phyloP scores from a whole-genome alignment of 1,140 invertebrate species.

The Linepithema humile region DNA sequence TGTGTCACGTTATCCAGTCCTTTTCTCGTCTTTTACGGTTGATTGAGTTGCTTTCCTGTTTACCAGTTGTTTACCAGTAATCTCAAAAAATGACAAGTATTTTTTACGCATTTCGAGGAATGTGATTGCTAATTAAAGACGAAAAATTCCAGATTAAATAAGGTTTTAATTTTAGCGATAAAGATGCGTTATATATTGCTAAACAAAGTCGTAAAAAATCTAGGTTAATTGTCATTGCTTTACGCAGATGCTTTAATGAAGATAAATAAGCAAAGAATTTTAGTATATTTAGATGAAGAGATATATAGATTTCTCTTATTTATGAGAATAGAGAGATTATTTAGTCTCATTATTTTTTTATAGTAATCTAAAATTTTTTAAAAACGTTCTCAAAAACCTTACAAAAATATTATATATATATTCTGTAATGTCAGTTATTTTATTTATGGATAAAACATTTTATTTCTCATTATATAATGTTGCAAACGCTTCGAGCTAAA shows the following conservation, averaged over 20 bases:
- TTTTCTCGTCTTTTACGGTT: background rate
- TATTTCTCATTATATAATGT: background rate
- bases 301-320: background rate
- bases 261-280: background rate
- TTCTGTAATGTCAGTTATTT: background rate
- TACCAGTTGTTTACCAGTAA: too few species aligned
- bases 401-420: background rate
- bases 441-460: background rate
- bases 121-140: background rate
- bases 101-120: background rate
- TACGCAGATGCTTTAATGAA: background rate
- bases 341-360: background rate
- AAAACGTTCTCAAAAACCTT: background rate
- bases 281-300: background rate
- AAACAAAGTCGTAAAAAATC: background rate
- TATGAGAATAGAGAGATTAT: background rate
- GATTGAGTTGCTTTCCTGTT: conserved; percentile 24
- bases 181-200: background rate
- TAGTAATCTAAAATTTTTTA: background rate
- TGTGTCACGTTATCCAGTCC: background rate
- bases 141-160: background rate
- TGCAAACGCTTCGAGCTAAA: background rate
- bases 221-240: background rate
- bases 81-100: background rate
- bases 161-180: background rate